Base-by-base conservation (phyloP, 2,888 invertebrate species). In the Mesorhabditis sp. region DNA sequence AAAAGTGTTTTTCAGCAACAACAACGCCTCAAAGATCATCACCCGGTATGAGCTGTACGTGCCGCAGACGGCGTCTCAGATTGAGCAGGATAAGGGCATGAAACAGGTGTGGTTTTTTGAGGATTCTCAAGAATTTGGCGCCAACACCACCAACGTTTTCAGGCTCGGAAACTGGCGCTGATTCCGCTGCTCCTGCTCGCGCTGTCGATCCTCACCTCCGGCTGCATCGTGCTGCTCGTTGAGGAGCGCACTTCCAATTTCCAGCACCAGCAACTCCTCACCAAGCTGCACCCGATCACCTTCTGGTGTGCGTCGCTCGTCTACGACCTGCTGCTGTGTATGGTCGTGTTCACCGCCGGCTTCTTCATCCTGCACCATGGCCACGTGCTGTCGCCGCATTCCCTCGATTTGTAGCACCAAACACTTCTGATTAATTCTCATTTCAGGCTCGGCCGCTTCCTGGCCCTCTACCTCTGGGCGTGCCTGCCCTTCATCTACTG, bases 261-360 rank as follows among this genome's bases (percentile, higher is more conserved):
- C 69, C 78, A 79, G 62, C 79, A 82, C 68, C 66, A 80, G 74
- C 76, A 81, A 69, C 69, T 78, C 50, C 71, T 82, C 43, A 79
- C 80, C 15, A 77, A 76, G 45, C 67, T 82, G 42, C 72, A 76
- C 50, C 75, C 72, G 7, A 58, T 74, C 28, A 72, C 73, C 43
- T 82, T 78, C 66, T 82, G 82, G 82, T 5, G 67, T 3, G 68
- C 73, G 4, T 70, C 72, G 50, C 28, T 70, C 7, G 13, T 82
- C 28, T 83, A 74, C 72, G 76, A 81, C 69, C 69, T 75, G 7
- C 5, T 75, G 10, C 66, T 82, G 42, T 83, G 80, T 68, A 42
- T 70, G 4, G 13, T 80, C 41, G 77, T 78, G 43, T 80, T 80
- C 62, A 42, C 66, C 5, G 66, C 77, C 7, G 74, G 81, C 50